phyloP scores from a whole-genome alignment of 2,113 vertebrate genomes.

The Neodontobutis hainanensis region DNA sequence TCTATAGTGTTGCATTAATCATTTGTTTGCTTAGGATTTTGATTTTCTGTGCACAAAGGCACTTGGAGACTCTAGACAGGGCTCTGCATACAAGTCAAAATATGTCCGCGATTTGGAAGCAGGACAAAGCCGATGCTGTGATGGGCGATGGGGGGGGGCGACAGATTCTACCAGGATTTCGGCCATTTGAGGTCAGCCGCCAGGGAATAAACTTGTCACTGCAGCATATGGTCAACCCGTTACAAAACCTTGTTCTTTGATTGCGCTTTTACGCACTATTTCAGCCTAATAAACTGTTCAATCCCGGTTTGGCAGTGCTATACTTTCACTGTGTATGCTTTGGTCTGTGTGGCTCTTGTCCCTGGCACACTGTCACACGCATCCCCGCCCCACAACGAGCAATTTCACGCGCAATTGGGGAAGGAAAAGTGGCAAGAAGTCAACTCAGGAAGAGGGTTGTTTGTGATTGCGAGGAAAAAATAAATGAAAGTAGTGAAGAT shows the following conservation, averaged over 20 bases:
- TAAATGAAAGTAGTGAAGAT: not conserved
- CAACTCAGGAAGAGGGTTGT: not conserved
- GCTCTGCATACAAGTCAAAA: constrained; percentile 45
- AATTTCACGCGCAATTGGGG: constrained; percentile 2
- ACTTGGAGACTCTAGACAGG: too few relatives aligned
- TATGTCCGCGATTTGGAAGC: constrained; percentile 34
- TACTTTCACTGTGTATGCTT: not conserved
- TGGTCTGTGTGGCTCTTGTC: not conserved
- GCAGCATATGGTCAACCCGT: not conserved
- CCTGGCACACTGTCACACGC: not conserved
- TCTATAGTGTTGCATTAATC: too few relatives aligned
- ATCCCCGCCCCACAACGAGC: constrained; percentile 1
- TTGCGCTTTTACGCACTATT: constrained; percentile 7
- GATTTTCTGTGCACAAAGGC: too few relatives aligned
- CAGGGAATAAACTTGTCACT: constrained; percentile 24
- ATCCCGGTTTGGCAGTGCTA: not conserved
- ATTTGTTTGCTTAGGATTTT: too few relatives aligned
- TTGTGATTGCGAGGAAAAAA: not conserved
- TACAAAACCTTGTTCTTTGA: not conserved
- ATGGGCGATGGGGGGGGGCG: not conserved
- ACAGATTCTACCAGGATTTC: not conserved
- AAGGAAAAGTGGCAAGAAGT: not conserved
- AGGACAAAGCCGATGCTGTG: not conserved
- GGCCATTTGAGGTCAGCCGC: constrained; percentile 21
- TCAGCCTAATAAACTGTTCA: not conserved